Base-by-base conservation (phyloP, 2,113 vertebrate species). In the Anoplopoma fimbria region DNA sequence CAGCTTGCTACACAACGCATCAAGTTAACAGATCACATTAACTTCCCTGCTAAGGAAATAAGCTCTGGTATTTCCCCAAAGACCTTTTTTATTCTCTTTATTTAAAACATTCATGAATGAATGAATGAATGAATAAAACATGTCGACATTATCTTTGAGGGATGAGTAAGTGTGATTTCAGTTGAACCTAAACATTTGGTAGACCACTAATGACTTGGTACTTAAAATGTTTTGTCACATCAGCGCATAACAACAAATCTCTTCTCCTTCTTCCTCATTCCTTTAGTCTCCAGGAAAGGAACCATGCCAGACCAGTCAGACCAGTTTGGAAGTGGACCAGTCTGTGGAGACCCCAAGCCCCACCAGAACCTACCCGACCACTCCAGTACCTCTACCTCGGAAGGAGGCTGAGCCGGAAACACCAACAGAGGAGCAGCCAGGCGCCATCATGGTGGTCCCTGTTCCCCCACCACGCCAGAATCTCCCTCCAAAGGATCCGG, bases 291-390 rank as follows among this genome's bases (percentile, higher is more conserved):
- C 95, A 1, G 94, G 86, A 19, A 94, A 94, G 72, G 95, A 96
- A 79, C 94, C 95, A 1, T 96, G 95, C 0, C 93, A 96, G 80
- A 94, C 33, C 0, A 97, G 95, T 92, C 96, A 96, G 88, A 89
- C 95, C 82, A 97, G 95, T 81, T 87, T 97, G 70, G 94, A 96
- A 13, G 94, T 90, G 0, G 95, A 96, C 69, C 95, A 95, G 14
- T 81, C 84, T n/a, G 67, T 27, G 0, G 92, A 92, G 9, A 62
- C 84, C 15, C 71, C 88, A 0, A 87, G 83, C 64, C 83, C 90
- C 60, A 86, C 85, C 64, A 85, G 82, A 0, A 69, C 72, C 14
- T 40, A 57, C 53, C 71, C 76, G 3, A 45, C 45, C 78, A 84
- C 74, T 61, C 68, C 64, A 17, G 2, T 83, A 19, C 80, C 88